Percentiles rank a stretch among this genome's conserved stretches.
Conservation (phyloP, 2,113 vertebrate species). For the Thinocorus orbignyianus region DNA sequence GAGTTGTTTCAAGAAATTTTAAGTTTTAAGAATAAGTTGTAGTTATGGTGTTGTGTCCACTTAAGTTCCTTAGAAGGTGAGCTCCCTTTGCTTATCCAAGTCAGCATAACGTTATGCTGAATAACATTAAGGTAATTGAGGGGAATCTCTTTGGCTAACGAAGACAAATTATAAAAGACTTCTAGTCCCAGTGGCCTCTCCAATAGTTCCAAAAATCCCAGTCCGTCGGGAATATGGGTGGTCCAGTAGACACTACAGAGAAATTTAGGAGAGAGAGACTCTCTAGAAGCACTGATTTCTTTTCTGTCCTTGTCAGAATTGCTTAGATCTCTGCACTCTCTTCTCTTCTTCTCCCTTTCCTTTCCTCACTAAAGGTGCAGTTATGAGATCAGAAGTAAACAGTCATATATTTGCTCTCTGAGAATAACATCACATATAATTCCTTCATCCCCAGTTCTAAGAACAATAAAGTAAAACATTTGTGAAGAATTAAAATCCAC, state of each 20-base stretch:
- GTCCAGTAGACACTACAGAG: not conserved
- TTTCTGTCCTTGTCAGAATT: conserved; percentile 27
- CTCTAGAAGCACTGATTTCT: not conserved
- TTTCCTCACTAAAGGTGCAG: not conserved
- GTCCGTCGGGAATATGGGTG: not conserved
- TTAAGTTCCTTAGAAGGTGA: not conserved
- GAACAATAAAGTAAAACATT: conserved; percentile 37
- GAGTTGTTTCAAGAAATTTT: not conserved
- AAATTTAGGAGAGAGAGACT: conserved; percentile 44
- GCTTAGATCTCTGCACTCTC: conserved; percentile 9
- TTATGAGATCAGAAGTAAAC: conserved; percentile 31
- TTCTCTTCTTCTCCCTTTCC: not conserved
- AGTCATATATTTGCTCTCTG: conserved; percentile 17
- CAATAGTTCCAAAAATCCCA: not conserved
- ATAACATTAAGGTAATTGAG: not conserved
- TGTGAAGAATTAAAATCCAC: conserved; percentile 28
- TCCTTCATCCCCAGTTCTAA: not conserved
- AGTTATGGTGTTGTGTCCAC: not conserved
- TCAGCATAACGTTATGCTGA: not conserved
- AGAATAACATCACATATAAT: conserved; percentile 17
- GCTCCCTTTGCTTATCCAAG: not conserved
- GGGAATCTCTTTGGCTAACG: not conserved
- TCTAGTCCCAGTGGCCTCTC: not conserved
- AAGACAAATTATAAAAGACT: not conserved
- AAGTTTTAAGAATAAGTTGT: not conserved